These are phyloP conservation scores for Mareca penelope DNA, from an alignment of 2,797 vertebrate genomes.

Conservation along the genomic window DNA sequence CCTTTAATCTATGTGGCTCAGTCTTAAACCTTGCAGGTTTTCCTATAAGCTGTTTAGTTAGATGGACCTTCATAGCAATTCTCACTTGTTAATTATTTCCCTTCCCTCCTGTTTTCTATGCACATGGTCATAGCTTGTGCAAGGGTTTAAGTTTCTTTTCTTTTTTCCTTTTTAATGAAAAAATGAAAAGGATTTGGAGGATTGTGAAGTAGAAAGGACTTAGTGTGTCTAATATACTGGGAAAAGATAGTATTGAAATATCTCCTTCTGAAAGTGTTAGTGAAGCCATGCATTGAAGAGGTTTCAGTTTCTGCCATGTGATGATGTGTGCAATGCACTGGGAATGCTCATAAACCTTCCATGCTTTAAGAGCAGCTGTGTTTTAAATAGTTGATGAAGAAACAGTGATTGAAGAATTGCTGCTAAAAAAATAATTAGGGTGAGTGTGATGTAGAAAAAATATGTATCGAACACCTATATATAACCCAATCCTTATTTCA, in stretches of 20 bases:
- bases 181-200: constrained; percentile 38
- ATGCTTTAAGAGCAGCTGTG: not conserved
- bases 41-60: constrained; percentile 63
- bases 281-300: not conserved
- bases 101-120: constrained; percentile 30
- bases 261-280: not conserved
- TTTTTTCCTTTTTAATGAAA: constrained; percentile 29
- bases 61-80: constrained; percentile 41
- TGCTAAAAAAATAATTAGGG: not conserved
- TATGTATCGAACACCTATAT: not conserved
- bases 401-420: not conserved
- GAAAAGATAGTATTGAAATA: constrained; percentile 4
- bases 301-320: not conserved
- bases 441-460: not conserved
- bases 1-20: constrained; percentile 61
- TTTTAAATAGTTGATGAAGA: not conserved
- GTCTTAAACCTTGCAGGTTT: constrained; percentile 63
- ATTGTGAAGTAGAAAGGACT: constrained; percentile 40
- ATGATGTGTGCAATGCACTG: not conserved
- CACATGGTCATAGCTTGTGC: constrained; percentile 37
- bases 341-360: not conserved
- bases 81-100: constrained; percentile 66
- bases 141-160: constrained; percentile 48
- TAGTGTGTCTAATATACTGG: not conserved
- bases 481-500: not conserved